Evolutionary conservation across 2,113 vertebrate species (phyloP).

Genomic region (Calidris pygmaea): DNA sequence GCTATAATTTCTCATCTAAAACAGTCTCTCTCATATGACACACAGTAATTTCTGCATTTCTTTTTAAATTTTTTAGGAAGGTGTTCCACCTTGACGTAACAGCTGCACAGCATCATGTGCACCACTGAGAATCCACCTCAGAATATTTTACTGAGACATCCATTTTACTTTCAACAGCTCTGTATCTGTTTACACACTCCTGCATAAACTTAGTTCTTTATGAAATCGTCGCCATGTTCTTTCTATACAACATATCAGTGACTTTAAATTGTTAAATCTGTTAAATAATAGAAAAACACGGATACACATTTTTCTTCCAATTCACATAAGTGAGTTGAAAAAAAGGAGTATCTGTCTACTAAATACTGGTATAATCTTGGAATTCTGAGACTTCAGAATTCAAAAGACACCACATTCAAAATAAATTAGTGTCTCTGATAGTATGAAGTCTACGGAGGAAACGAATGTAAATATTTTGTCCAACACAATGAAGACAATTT

Average conservation of each 20-base stretch:
- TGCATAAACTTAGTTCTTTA: background rate
- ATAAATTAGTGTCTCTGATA: constrained; percentile 22
- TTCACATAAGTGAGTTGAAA: background rate
- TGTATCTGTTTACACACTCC: background rate
- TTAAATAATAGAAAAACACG: background rate
- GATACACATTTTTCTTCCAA: background rate
- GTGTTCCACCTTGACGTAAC: background rate
- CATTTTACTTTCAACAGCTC: background rate
- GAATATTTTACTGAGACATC: background rate
- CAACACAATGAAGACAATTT: constrained; percentile 24
- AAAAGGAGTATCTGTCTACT: background rate
- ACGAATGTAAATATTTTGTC: constrained; percentile 63
- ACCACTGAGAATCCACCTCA: background rate
- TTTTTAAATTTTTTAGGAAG: background rate
- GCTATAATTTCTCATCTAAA: background rate
- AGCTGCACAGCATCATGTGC: background rate
- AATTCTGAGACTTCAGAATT: constrained; percentile 21
- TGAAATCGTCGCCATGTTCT: background rate
- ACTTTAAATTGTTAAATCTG: background rate
- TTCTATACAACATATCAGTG: background rate
- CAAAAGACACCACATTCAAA: background rate
- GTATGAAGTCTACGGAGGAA: constrained; percentile 33
- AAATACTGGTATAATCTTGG: constrained; percentile 6
- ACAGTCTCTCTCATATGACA: background rate
- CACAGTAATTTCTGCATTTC: background rate